Evolutionary conservation across 1,140 invertebrate species (phyloP), one percentile per base, ranked within the genome.

Genomic region (Pteromalus puparum): DNA sequence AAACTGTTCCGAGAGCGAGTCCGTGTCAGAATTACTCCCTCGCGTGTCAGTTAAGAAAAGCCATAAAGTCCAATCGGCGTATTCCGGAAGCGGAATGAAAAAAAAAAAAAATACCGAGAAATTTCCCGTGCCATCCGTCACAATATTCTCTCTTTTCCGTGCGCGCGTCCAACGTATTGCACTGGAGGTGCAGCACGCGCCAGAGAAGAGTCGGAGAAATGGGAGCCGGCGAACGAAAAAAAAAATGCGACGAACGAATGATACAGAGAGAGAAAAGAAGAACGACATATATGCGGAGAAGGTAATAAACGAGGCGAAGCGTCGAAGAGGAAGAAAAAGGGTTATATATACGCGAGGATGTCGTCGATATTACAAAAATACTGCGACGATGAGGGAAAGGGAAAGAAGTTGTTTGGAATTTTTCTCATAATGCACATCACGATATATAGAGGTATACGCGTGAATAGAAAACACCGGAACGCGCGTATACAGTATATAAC

Each of bases 21-120:
- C 65, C 46, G 76, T 10, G 24, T 65, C 26, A 46, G 38, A 78
- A 79, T 34, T 61, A 80, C 61, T 84, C 70, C 72, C 34, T 84
- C 38, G 68, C 53, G 34, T 84, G 70, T 76, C 34, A 68, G 34
- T 81, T 76, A 84, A 84, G 73, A 67, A 76, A 76, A 53, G 30
- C 65, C 82, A 81, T 81, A 84, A 84, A 84, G 18, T 68, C 73
- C 77, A 84, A 84, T 81, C 77, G 83, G 18, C 38, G 30, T 38
- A 46, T 74, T n/a, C 30, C 38, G 26, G 10, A 78, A 24, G 15
- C 21, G 74, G 34, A 83, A 34, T 34, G 30, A 78, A 72, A 78
- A 83, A 46, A 65, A 15, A 15, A 38, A 72, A 78, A 83, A 46
- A 65, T 1, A 15, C 38, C 21, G 46, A 82, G 68, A 76, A 82